Evolutionary conservation across 2,797 vertebrate genomes (phyloP).

Genomic region (Gephyroberyx darwinii): DNA sequence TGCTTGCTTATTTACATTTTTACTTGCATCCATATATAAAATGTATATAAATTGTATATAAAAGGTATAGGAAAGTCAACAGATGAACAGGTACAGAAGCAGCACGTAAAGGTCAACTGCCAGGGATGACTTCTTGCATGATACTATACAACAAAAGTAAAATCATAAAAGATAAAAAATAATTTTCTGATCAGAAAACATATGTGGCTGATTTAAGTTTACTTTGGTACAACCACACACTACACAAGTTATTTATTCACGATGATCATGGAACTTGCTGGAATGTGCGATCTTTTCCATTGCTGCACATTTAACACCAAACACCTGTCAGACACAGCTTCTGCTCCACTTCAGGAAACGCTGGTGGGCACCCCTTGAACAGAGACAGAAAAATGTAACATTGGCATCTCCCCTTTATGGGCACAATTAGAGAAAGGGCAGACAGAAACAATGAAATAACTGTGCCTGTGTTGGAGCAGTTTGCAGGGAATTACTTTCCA

Average conservation of each 20-base stretch:
- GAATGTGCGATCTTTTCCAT: slow-evolving; percentile 46
- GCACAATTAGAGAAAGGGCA: slow-evolving; percentile 71
- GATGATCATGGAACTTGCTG: slow-evolving; percentile 16
- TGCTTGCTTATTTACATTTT: not conserved
- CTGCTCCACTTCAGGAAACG: slow-evolving; percentile 70
- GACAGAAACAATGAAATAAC: slow-evolving; percentile 78
- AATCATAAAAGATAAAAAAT: no score
- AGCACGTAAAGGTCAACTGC: no score
- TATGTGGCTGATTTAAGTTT: not conserved
- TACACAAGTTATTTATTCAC: not conserved
- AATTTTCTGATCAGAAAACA: no score
- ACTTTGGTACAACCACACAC: no score
- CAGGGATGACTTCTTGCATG: no score
- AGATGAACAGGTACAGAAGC: no score
- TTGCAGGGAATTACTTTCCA: slow-evolving; percentile 78
- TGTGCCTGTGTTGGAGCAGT: slow-evolving; percentile 72
- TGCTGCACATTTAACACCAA: slow-evolving; percentile 54
- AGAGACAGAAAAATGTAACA: slow-evolving; percentile 63
- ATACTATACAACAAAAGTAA: no score
- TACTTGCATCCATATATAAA: no score
- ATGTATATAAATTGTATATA: no score
- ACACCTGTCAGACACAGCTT: slow-evolving; percentile 61
- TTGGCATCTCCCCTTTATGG: slow-evolving; percentile 76
- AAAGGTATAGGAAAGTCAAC: no score
- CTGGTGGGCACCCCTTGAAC: slow-evolving; percentile 56